Conservation (phyloP, 2,113 vertebrate species). For the Pterocles orientalis region DNA sequence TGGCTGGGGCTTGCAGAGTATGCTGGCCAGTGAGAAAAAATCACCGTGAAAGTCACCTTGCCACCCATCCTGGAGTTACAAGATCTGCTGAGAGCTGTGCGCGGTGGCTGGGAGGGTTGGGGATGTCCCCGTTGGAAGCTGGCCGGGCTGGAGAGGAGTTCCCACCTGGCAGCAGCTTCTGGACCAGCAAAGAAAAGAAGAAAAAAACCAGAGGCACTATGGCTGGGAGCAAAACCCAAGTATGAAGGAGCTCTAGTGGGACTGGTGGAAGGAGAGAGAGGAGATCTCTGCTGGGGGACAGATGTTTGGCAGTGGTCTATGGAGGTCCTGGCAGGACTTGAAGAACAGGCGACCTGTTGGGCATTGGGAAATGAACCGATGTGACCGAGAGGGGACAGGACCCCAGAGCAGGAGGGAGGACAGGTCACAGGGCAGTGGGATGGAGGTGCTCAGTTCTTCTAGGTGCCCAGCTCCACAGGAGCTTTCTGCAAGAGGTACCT, state of each 20-base stretch:
- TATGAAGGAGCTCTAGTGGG: background rate
- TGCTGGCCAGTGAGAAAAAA: background rate
- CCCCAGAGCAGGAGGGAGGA: background rate
- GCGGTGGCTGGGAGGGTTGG: background rate
- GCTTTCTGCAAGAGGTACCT: constrained; percentile 15
- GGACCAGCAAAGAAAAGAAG: background rate
- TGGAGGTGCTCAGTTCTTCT: background rate
- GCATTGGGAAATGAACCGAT: rapidly evolving
- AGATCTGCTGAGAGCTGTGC: background rate
- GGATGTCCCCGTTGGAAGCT: background rate
- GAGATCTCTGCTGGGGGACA: background rate
- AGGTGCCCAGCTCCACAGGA: background rate
- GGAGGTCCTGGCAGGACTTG: background rate
- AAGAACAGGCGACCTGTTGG: background rate
- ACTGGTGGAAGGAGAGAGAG: background rate
- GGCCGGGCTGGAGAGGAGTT: background rate
- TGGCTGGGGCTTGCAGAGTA: background rate
- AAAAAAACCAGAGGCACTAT: background rate
- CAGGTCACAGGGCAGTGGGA: background rate
- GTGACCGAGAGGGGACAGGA: background rate
- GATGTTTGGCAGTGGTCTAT: rapidly evolving
- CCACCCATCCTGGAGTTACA: background rate
- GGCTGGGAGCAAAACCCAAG: background rate
- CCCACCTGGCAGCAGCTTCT: background rate
- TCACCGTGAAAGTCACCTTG: background rate